Evolutionary conservation across 1,140 invertebrate species (phyloP).

Genomic region (Tetraneura akinire): DNA sequence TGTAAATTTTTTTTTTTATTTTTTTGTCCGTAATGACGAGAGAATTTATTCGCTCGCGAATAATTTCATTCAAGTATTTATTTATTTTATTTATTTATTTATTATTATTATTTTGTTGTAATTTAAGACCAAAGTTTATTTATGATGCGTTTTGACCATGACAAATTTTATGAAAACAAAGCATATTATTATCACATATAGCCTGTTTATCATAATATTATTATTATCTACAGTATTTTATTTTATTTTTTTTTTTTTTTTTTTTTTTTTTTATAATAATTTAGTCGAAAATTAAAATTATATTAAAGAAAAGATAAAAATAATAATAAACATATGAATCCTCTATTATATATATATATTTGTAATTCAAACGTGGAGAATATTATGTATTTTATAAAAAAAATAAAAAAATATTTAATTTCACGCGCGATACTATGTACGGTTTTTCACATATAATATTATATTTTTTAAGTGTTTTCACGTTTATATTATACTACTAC

Average conservation of each 20-base stretch:
- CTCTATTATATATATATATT: background rate
- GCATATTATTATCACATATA: too few relatives aligned
- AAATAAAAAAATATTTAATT: too few relatives aligned
- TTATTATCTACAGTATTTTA: too few relatives aligned
- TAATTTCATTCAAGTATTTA: too few relatives aligned
- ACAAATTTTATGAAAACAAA: slow-evolving; percentile 44
- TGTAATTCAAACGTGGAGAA: background rate
- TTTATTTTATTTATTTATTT: slow-evolving; percentile 35
- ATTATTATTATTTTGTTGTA: slow-evolving; percentile 44
- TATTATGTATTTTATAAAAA: too few relatives aligned
- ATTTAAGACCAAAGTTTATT: slow-evolving; percentile 51
- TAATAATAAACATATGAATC: too few relatives aligned
- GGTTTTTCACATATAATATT: background rate
- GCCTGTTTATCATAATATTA: background rate
- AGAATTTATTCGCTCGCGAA: too few relatives aligned
- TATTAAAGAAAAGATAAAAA: too few relatives aligned
- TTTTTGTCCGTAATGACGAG: background rate
- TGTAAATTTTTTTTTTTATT: slow-evolving; percentile 6
- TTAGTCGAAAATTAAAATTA: background rate
- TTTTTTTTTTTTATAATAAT: slow-evolving; percentile 42
- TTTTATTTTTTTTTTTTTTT: too few relatives aligned
- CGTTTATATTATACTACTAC: background rate
- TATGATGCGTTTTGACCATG: slow-evolving; percentile 49
- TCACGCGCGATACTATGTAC: slow-evolving; percentile 2
- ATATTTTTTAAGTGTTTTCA: slow-evolving; percentile 20